Percentiles rank a stretch among this genome's conserved stretches.
Conservation (phyloP, 2,888 invertebrate species). For the Synanthedon tipuliformis region DNA sequence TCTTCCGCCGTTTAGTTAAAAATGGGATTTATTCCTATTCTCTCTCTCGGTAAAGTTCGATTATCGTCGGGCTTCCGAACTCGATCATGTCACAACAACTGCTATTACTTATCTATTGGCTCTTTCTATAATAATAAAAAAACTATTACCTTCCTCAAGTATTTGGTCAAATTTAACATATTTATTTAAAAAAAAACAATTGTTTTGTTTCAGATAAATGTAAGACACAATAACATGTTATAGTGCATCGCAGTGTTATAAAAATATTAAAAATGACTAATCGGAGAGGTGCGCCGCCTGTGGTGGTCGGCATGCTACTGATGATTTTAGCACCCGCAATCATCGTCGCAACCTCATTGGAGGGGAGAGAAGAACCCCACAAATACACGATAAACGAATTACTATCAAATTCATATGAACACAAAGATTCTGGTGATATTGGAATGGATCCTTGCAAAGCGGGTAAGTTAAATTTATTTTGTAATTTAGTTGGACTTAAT, state of each 20-base stretch:
- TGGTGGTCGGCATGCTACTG: constrained; percentile 34
- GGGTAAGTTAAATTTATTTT: constrained; percentile 67
- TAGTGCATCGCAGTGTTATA: constrained; percentile 30
- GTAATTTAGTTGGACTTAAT: too few species aligned
- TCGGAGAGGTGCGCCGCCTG: constrained; percentile 26
- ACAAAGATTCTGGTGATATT: constrained; percentile 78
- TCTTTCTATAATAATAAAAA: too few species aligned
- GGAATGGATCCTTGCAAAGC: constrained; percentile 90
- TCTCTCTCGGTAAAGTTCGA: too few species aligned
- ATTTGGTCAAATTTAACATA: too few species aligned
- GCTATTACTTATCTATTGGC: too few species aligned
- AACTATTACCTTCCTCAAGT: too few species aligned
- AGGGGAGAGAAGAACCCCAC: constrained; percentile 45
- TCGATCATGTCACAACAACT: too few species aligned
- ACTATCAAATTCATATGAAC: constrained; percentile 72
- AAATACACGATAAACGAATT: constrained; percentile 78
- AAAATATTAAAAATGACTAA: constrained; percentile 34
- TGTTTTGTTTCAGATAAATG: constrained; percentile 44
- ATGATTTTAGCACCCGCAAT: constrained; percentile 29
- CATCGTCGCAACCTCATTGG: constrained; percentile 27
- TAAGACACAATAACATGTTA: constrained; percentile 30
- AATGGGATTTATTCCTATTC: too few species aligned
- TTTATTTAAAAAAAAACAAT: background rate
- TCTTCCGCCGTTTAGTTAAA: too few species aligned
- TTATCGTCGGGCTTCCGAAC: too few species aligned